Percentiles rank a stretch among this genome's conserved stretches.
Conservation (phyloP, 2,113 vertebrate genomes). For the Lontra canadensis region DNA sequence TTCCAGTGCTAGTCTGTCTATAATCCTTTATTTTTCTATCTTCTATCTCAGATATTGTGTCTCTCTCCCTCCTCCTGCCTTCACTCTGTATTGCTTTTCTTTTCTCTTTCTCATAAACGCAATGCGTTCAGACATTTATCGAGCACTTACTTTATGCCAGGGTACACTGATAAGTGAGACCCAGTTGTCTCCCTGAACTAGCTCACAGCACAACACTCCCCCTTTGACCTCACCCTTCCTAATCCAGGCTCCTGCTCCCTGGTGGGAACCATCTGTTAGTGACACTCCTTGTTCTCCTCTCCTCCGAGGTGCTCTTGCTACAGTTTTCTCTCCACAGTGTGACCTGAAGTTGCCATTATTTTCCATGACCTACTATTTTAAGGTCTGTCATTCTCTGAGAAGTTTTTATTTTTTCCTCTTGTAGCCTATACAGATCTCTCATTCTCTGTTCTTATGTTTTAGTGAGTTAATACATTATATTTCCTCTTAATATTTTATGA, state of each 20-base stretch:
- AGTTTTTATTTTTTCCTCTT: neutral
- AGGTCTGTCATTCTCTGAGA: neutral
- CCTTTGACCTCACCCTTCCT: neutral
- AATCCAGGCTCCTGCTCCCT: neutral
- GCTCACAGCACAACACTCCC: neutral
- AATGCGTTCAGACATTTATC: neutral
- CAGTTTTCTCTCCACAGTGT: neutral
- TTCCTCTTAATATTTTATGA: neutral
- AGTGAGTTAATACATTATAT: constrained; percentile 18
- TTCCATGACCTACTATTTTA: neutral
- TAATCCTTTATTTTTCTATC: neutral
- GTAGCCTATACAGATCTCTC: neutral
- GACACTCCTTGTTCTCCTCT: neutral
- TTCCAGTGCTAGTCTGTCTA: neutral
- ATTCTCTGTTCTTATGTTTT: neutral
- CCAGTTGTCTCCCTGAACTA: neutral
- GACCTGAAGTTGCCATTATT: neutral
- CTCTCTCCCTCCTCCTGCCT: neutral
- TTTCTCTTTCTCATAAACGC: neutral
- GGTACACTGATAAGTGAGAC: neutral
- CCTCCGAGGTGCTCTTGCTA: neutral
- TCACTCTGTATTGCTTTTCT: neutral
- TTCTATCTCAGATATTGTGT: neutral
- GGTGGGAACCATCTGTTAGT: neutral
- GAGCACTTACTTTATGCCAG: neutral